Conservation (phyloP, 1,140 invertebrate genomes). For the Grapholita molesta region DNA sequence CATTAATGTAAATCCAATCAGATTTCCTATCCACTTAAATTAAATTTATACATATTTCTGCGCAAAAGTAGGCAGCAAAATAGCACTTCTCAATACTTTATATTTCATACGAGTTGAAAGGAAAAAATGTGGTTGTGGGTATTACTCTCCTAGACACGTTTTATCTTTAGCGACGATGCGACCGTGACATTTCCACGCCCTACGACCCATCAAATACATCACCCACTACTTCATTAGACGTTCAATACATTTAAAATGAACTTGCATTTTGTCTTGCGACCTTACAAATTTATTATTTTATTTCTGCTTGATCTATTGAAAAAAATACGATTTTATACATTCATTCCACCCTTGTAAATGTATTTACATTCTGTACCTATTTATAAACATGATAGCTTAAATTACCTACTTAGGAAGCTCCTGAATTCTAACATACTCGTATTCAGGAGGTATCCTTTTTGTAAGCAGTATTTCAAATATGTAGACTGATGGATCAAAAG, state of each 20-base stretch:
- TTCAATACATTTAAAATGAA: background rate
- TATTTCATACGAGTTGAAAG: no score
- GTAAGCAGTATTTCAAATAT: no score
- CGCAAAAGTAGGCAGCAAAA: background rate
- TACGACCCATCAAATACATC: slow-evolving; percentile 35
- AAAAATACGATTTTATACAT: no score
- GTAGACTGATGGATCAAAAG: no score
- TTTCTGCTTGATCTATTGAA: no score
- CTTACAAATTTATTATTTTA: background rate
- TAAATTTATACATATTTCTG: background rate
- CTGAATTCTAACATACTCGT: no score
- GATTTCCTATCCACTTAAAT: background rate
- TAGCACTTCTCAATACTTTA: no score
- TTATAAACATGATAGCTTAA: no score
- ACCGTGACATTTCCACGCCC: slow-evolving; percentile 63
- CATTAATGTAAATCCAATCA: background rate
- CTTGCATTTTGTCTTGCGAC: background rate
- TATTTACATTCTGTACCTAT: no score
- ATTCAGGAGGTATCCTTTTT: no score
- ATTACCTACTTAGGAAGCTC: no score
- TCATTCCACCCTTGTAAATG: no score
- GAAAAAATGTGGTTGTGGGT: slow-evolving; percentile 13
- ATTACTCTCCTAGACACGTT: slow-evolving; percentile 23
- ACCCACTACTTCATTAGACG: background rate
- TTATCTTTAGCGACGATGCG: slow-evolving; percentile 51